Evolutionary conservation across 2,888 invertebrate genomes (phyloP), one percentile per base, ranked within the genome.

Genomic region (Polyommatus icarus): DNA sequence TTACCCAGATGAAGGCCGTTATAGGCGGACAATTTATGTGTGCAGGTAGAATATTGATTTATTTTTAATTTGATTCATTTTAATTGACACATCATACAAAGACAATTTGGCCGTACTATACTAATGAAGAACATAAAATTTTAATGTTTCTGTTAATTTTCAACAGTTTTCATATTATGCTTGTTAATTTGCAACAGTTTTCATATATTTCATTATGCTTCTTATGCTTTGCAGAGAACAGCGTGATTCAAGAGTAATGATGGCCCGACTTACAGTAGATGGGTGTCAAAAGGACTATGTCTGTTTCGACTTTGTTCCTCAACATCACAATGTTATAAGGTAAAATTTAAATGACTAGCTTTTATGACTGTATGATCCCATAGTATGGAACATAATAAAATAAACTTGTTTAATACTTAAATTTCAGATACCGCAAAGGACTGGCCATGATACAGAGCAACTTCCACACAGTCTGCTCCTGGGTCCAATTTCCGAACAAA

Each of bases 241-340:
- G 83, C 95, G 98, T 80, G 99, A 98, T 83, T 96, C 97, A 54
- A 95, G 99, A 82, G 97, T 98, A 78, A 98, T 99, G 97, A 98
- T 99, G 98, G 98, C 99, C 0, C 95, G 99, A 79, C 95, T 99
- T 10, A 99, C 99, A 0, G 98, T 99, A 0, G 99, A 99, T 88
- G 99, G 99, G 78, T 96, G 99, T 90, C 99, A 99, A 92, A 99
- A 99, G 86, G 99, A 99, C 95, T 99, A 98, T 87, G 96, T 99
- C 8, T 99, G 99, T 87, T 99, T 99, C 84, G 99, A 99, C 87
- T 98, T 99, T 88, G 96, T 99, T 76, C 98, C 98, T 0, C 96
- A 98, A 78, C 99, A 99, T 94, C 99, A 99, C 88, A 99, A 99
- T 88, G 95, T 99, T 79, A 98, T 99, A 83, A 95, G 94, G 94